These are phyloP conservation scores for Leptestheria dahalacensis DNA, from an alignment of 1,140 invertebrate species.

Conservation along the genomic window DNA sequence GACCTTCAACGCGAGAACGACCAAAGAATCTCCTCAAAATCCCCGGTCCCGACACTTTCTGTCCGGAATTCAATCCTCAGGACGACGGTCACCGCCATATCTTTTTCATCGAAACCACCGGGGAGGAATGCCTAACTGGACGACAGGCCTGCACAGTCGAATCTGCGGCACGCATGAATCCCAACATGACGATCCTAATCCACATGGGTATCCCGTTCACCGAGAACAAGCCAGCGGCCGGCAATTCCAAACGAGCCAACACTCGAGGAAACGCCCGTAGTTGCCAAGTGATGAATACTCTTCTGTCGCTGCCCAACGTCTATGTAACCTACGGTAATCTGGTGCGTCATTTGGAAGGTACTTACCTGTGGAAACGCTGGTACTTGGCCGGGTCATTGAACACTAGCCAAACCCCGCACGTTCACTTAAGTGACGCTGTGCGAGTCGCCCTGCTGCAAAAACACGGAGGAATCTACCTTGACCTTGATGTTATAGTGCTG, in stretches of 20 bases:
- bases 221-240: conserved; percentile 21
- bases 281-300: conserved; percentile 22
- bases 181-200: conserved; percentile 37
- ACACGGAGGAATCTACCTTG: conserved; percentile 59
- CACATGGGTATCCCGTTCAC: conserved; percentile 23
- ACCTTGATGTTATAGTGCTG: conserved; percentile 47
- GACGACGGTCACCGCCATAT: conserved; percentile 23
- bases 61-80: neutral
- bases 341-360: conserved; percentile 37
- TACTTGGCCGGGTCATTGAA: neutral
- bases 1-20: too few relatives aligned
- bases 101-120: conserved; percentile 41
- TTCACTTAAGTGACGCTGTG: conserved; percentile 51
- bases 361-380: conserved; percentile 32
- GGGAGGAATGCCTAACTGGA: conserved; percentile 29
- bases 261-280: conserved; percentile 22
- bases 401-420: conserved; percentile 21
- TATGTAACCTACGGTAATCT: conserved; percentile 37
- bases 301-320: conserved; percentile 41
- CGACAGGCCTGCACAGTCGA: conserved; percentile 51
- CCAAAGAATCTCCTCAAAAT: neutral
- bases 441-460: conserved; percentile 56
- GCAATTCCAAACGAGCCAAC: conserved; percentile 21
- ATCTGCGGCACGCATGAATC: conserved; percentile 44
- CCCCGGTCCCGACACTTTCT: neutral